These are phyloP conservation scores for Phyllotis vaccarum DNA, from an alignment of 2,797 vertebrate genomes.

Conservation along the genomic window DNA sequence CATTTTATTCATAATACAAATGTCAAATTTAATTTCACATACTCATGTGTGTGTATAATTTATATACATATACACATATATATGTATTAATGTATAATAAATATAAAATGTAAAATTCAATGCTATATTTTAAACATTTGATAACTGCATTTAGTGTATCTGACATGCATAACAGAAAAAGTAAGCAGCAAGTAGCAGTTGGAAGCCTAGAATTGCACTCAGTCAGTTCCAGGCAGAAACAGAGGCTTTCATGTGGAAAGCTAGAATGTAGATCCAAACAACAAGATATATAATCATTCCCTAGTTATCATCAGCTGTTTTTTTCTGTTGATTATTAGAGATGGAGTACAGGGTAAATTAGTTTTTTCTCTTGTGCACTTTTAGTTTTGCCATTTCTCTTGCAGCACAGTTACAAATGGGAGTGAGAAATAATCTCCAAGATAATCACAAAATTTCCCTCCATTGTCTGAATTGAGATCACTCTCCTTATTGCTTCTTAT, in stretches of 20 bases:
- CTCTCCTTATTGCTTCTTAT: not conserved
- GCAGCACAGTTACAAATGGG: fast-evolving
- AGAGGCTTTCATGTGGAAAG: not conserved
- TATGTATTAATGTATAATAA: too few species aligned
- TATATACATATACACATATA: too few species aligned
- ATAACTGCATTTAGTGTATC: not conserved
- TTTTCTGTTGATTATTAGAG: not conserved
- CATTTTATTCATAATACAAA: not conserved
- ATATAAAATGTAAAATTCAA: not conserved
- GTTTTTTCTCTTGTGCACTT: not conserved
- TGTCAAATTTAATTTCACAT: too few species aligned
- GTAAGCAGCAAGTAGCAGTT: not conserved
- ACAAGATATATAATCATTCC: not conserved
- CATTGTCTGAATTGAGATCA: not conserved
- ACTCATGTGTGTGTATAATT: too few species aligned
- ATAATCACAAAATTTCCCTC: not conserved
- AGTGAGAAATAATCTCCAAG: not conserved
- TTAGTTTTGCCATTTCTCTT: fast-evolving
- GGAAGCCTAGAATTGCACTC: not conserved
- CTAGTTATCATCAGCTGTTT: not conserved
- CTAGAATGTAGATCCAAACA: not conserved
- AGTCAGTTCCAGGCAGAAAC: not conserved
- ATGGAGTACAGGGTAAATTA: not conserved
- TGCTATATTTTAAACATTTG: not conserved
- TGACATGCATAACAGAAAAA: not conserved